Evolutionary conservation across 1,140 invertebrate species (phyloP).

Genomic region (Drosophila arizonae): DNA sequence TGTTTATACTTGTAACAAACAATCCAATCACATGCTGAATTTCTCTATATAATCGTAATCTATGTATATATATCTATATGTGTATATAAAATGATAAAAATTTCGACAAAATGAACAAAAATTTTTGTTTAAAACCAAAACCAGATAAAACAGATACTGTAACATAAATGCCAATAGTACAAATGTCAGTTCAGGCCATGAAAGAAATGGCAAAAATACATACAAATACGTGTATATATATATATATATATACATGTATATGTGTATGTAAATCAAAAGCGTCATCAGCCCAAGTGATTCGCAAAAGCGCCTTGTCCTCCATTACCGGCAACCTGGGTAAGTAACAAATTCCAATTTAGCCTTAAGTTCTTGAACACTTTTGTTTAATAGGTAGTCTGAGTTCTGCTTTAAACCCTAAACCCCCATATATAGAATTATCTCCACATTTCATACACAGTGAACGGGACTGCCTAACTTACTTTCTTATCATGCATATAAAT

Average conservation of each 20-base stretch:
- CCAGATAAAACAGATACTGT: no score
- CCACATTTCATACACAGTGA: conserved; percentile 11
- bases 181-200: conserved; percentile 40
- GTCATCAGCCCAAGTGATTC: conserved; percentile 83
- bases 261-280: conserved; percentile 82
- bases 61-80: conserved; percentile 54
- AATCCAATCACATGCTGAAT: conserved; percentile 71
- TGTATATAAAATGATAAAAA: no score
- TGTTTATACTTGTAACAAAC: conserved; percentile 50
- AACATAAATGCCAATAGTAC: conserved; percentile 47
- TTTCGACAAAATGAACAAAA: no score
- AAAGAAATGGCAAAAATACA: conserved; percentile 55
- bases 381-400: conserved; percentile 57
- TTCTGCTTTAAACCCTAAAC: conserved; percentile 34
- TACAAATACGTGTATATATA: conserved; percentile 43
- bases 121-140: no score
- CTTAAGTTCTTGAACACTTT: conserved; percentile 55
- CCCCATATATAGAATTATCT: background rate
- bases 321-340: conserved; percentile 82
- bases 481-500: background rate
- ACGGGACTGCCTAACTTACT: conserved; percentile 14
- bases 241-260: conserved; percentile 59
- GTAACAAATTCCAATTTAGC: conserved; percentile 64
- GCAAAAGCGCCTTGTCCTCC: conserved; percentile 82
- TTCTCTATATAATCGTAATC: conserved; percentile 66